A percentile compares a stretch with the other conserved stretches of the same genome.
These are phyloP conservation scores for Hydrozoanthus tunicans DNA, from an alignment of 64 coral and sea anemone genomes.

Conservation along the genomic window DNA sequence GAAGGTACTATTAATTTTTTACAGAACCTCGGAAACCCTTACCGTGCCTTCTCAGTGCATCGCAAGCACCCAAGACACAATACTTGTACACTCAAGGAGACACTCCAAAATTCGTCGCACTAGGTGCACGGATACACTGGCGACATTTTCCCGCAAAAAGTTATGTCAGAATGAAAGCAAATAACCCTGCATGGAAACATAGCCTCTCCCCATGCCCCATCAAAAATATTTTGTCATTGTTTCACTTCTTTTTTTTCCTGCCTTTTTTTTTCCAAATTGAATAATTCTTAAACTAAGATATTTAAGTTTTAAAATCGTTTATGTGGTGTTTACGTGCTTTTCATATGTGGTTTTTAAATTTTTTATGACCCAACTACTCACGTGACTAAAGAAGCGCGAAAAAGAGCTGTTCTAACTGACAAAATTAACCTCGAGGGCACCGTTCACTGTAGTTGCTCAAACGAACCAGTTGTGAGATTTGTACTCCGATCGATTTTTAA, in stretches of 20 bases:
- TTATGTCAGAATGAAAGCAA: too few relatives aligned
- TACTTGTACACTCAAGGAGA: neutral
- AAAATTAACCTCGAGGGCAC: neutral
- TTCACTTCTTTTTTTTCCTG: too few relatives aligned
- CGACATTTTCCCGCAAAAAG: too few relatives aligned
- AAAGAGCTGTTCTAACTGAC: neutral
- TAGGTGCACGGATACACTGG: too few relatives aligned
- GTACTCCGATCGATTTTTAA: neutral
- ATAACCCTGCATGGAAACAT: too few relatives aligned
- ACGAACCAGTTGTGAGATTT: neutral
- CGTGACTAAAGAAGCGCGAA: neutral
- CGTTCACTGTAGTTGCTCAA: neutral
- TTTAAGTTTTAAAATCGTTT: too few relatives aligned
- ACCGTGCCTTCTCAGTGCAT: neutral
- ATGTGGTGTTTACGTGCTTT: too few relatives aligned
- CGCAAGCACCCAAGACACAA: neutral
- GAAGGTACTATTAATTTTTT: slow-evolving; percentile 1
- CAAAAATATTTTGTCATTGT: too few relatives aligned
- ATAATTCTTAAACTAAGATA: too few relatives aligned
- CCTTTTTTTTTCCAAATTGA: too few relatives aligned
- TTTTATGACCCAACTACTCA: neutral
- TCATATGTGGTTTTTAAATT: too few relatives aligned
- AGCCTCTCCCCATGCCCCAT: too few relatives aligned
- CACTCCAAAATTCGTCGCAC: neutral
- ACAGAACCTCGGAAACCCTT: neutral